Evolutionary conservation across 2,797 vertebrate species (phyloP).

Genomic region (Takifugu rubripes): DNA sequence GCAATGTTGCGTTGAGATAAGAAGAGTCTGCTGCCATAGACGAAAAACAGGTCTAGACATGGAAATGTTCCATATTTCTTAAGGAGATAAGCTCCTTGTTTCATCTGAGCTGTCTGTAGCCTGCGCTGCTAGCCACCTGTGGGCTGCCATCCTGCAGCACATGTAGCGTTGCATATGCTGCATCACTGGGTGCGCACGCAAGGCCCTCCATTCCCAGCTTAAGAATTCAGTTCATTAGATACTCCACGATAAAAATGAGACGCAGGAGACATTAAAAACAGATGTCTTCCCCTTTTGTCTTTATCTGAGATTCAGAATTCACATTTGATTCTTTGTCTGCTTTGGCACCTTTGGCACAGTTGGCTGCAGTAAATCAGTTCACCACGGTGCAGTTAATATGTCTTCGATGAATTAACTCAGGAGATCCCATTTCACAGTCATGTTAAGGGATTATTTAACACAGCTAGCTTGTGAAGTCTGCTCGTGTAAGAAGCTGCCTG

Average conservation of each 20-base stretch:
- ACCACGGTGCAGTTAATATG: slow-evolving; percentile 16
- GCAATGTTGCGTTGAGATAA: neutral
- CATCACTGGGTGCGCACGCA: neutral
- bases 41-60: slow-evolving; percentile 1
- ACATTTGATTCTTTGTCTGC: slow-evolving; percentile 2
- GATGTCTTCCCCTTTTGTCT: slow-evolving; percentile 11
- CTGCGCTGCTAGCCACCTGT: neutral
- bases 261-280: slow-evolving; percentile 6
- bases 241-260: slow-evolving; percentile 12
- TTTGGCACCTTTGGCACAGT: neutral
- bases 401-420: slow-evolving; percentile 7
- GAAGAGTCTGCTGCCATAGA: neutral
- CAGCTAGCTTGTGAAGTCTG: slow-evolving; percentile 1
- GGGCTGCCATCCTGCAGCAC: slow-evolving; percentile 24
- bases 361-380: slow-evolving; percentile 5
- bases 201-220: slow-evolving; percentile 20
- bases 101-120: slow-evolving; percentile 13
- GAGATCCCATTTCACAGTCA: slow-evolving; percentile 9
- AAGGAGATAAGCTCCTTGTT: slow-evolving; percentile 2
- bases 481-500: no score
- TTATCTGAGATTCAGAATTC: slow-evolving; percentile 4
- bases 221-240: slow-evolving; percentile 41
- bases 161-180: neutral
- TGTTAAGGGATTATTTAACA: slow-evolving; percentile 9
- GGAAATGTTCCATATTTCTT: slow-evolving; percentile 5